Conservation (phyloP, 2,113 vertebrate species). For the Psophia crepitans region DNA sequence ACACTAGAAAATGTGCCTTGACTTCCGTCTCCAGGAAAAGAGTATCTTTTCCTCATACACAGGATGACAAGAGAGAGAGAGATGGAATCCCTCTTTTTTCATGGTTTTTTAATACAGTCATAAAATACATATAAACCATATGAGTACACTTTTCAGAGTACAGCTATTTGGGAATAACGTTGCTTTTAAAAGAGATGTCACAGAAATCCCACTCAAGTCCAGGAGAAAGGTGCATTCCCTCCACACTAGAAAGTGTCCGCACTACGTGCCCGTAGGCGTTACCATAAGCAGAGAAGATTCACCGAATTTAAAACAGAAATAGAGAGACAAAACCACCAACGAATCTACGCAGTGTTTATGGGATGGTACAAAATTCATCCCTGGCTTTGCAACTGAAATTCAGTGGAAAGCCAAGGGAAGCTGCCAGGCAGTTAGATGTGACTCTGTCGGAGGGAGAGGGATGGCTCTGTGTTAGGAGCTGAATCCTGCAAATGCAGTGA, state of each 20-base stretch:
- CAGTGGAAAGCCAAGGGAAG: not conserved
- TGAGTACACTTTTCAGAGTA: not conserved
- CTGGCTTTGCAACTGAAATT: not conserved
- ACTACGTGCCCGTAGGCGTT: not conserved
- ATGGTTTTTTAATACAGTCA: not conserved
- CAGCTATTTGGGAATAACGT: not conserved
- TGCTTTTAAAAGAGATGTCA: not conserved
- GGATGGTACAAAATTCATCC: not conserved
- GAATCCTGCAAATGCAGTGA: not conserved
- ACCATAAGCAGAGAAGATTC: not conserved
- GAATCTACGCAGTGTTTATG: not conserved
- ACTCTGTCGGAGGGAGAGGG: not conserved
- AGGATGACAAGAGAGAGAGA: not conserved
- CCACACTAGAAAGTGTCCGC: not conserved
- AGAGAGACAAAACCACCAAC: not conserved
- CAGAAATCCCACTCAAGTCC: not conserved
- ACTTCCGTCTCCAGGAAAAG: not conserved
- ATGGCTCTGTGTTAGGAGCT: not conserved
- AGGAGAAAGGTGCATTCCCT: not conserved
- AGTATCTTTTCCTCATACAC: not conserved
- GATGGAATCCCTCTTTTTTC: not conserved
- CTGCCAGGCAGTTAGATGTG: not conserved
- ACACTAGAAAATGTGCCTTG: not conserved
- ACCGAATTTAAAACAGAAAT: accelerated
- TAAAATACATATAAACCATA: not conserved